phyloP scores from a whole-genome alignment of 2,797 vertebrate genomes.

The Tragelaphus eurycerus region DNA sequence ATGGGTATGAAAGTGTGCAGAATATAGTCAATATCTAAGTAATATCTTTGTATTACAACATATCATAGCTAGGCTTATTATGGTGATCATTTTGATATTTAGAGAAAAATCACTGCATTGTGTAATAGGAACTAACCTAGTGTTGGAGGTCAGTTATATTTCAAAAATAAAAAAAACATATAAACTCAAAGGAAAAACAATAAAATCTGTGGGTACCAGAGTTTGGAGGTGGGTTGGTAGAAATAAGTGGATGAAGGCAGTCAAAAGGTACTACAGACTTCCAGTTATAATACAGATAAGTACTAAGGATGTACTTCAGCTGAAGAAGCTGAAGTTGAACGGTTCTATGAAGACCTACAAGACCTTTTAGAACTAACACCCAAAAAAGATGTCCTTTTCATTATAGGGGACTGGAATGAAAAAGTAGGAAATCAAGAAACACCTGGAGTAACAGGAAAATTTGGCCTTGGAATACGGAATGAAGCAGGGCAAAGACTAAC shows the following conservation, averaged over 20 bases:
- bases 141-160: neutral
- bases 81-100: neutral
- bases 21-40: neutral
- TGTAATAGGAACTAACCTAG: neutral
- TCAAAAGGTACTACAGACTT: neutral
- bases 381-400: too few relatives aligned
- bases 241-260: neutral
- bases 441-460: too few relatives aligned
- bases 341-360: too few relatives aligned
- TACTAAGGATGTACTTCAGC: neutral
- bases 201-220: neutral
- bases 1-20: neutral
- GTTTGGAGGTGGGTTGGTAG: fast-evolving
- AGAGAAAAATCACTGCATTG: neutral
- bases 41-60: neutral
- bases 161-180: neutral
- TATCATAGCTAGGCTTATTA: neutral
- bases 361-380: too few relatives aligned
- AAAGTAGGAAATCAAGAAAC: too few relatives aligned
- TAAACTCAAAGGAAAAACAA: neutral
- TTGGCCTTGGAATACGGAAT: too few relatives aligned
- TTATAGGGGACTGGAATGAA: too few relatives aligned
- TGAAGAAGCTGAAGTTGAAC: too few relatives aligned
- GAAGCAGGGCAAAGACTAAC: too few relatives aligned
- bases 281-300: neutral